These are phyloP conservation scores for Melipona quadrifasciata DNA, from an alignment of 1,140 invertebrate genomes.

Conservation along the genomic window DNA sequence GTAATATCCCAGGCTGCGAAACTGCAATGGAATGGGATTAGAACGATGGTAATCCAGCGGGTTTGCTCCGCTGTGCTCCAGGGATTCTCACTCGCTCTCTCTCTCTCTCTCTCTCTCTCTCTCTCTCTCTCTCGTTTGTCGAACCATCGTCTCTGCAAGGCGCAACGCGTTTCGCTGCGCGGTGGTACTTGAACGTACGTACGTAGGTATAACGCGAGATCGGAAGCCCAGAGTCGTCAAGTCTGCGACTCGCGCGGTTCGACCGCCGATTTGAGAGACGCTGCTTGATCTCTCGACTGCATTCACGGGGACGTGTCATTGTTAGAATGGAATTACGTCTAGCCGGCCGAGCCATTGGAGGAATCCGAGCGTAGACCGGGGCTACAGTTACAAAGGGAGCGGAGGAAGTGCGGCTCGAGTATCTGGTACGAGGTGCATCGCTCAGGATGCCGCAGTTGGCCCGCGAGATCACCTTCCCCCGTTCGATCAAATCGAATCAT, in stretches of 20 bases:
- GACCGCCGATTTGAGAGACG: slow-evolving; percentile 29
- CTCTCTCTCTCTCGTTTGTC: neutral
- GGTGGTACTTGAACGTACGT: neutral
- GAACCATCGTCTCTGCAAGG: too few species aligned
- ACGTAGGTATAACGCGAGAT: neutral
- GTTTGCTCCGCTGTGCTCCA: neutral
- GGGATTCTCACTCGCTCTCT: slow-evolving; percentile 12
- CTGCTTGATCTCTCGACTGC: slow-evolving; percentile 46
- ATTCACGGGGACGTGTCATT: slow-evolving; percentile 52
- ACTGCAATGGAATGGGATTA: slow-evolving; percentile 70
- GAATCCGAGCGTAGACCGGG: slow-evolving; percentile 34
- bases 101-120: too few species aligned
- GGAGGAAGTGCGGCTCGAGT: slow-evolving; percentile 2
- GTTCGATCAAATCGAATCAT: slow-evolving; percentile 59
- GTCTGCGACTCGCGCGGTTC: neutral
- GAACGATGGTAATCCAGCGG: slow-evolving; percentile 29
- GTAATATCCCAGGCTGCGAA: slow-evolving; percentile 73
- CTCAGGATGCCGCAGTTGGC: neutral
- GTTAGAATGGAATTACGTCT: slow-evolving; percentile 43
- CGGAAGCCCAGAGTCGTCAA: neutral
- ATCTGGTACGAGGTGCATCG: slow-evolving; percentile 34
- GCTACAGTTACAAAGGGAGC: slow-evolving; percentile 35
- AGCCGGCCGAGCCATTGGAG: slow-evolving; percentile 30
- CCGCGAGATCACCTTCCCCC: neutral
- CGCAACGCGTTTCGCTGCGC: too few species aligned